Percentiles rank a stretch among this genome's conserved stretches.
Conservation (phyloP, 2,113 vertebrate genomes). For the Symphodus melops region DNA sequence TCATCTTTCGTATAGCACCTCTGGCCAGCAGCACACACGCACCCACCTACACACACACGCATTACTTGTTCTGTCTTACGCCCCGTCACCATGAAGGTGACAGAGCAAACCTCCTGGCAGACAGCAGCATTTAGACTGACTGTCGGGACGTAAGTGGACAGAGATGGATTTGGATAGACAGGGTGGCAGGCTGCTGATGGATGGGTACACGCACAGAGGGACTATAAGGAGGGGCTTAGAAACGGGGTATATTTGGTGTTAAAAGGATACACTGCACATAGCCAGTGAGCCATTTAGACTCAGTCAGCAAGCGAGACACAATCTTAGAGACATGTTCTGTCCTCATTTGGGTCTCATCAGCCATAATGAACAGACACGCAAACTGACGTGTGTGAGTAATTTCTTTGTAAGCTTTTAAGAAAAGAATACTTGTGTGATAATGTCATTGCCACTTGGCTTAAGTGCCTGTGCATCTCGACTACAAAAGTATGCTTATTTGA, state of each 20-base stretch:
- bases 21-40: constrained; percentile 23
- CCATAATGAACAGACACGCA: background rate
- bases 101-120: constrained; percentile 59
- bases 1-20: constrained; percentile 60
- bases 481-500: too few species aligned
- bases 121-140: constrained; percentile 59
- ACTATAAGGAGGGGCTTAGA: constrained; percentile 24
- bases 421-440: background rate
- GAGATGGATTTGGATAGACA: constrained; percentile 76
- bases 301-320: background rate
- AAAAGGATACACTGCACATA: constrained; percentile 20
- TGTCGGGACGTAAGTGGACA: constrained; percentile 82
- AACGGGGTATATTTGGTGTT: constrained; percentile 25
- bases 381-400: background rate
- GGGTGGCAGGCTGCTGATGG: constrained; percentile 37
- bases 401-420: background rate
- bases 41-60: constrained; percentile 35
- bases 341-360: background rate
- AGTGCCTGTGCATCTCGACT: too few species aligned
- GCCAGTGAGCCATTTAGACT: background rate
- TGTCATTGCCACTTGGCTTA: too few species aligned
- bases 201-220: constrained; percentile 24
- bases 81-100: constrained; percentile 68
- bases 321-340: constrained; percentile 4
- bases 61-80: constrained; percentile 59